Conservation (phyloP, 2,797 vertebrate genomes). For the Centroberyx gerrardi region DNA sequence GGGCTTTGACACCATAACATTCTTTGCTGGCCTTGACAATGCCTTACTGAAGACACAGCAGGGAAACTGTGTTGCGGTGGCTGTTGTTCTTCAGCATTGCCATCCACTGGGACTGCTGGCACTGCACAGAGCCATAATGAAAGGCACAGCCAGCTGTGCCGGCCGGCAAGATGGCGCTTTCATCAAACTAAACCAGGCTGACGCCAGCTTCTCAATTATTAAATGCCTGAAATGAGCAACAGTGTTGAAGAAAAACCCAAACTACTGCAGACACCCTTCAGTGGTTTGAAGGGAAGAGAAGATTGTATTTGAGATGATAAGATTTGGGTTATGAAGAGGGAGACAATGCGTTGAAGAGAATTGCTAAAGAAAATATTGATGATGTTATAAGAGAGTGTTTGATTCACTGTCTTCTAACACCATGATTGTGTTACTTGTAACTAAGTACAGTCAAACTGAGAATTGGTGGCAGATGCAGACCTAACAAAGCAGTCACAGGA, state of each 20-base stretch:
- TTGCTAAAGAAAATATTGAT: slow-evolving; percentile 59
- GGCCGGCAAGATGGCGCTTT: slow-evolving; percentile 72
- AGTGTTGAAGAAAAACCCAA: slow-evolving; percentile 29
- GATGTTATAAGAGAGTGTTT: slow-evolving; percentile 11
- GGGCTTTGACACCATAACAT: slow-evolving; percentile 34
- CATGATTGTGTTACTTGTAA: slow-evolving; percentile 33
- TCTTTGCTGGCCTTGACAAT: slow-evolving; percentile 44
- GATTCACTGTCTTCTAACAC: not conserved
- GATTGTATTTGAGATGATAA: slow-evolving; percentile 55
- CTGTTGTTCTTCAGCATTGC: slow-evolving; percentile 66
- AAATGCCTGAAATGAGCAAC: slow-evolving; percentile 70
- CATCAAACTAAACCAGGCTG: slow-evolving; percentile 78
- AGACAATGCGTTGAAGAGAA: slow-evolving; percentile 43
- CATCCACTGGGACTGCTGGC: slow-evolving; percentile 67
- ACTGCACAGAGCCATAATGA: slow-evolving; percentile 67
- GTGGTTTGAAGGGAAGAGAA: slow-evolving; percentile 45
- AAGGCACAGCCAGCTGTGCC: slow-evolving; percentile 65
- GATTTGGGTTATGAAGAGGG: slow-evolving; percentile 53
- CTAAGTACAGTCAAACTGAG: slow-evolving; percentile 34
- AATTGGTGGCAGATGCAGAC: slow-evolving; percentile 40
- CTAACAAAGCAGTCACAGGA: slow-evolving; percentile 22
- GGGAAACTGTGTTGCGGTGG: slow-evolving; percentile 48
- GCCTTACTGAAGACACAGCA: slow-evolving; percentile 52
- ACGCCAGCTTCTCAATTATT: slow-evolving; percentile 78
- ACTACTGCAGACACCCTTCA: slow-evolving; percentile 46